Percentiles rank a stretch among this genome's conserved stretches.
Evolutionary conservation across 1,140 invertebrate species (phyloP).

Genomic region (Zaprionus nigranus): DNA sequence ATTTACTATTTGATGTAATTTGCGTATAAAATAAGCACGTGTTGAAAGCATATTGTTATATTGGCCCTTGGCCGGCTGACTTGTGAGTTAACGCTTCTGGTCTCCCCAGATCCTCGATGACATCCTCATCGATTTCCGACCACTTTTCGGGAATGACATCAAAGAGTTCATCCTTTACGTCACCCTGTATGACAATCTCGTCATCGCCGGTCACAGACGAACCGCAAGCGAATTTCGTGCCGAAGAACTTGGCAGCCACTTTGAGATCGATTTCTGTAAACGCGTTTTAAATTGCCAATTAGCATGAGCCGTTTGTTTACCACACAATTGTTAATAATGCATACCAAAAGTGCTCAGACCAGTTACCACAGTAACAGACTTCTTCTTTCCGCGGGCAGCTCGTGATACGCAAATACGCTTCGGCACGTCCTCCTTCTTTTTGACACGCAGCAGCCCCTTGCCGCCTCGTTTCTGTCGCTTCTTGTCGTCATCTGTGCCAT

Average conservation of each 20-base stretch:
- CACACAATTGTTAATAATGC: constrained; percentile 8
- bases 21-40: constrained; percentile 63
- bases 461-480: constrained; percentile 96
- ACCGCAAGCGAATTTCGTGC: constrained; percentile 98
- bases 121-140: constrained; percentile 88
- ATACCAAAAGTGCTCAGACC: constrained; percentile 95
- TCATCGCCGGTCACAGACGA: constrained; percentile 99
- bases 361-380: constrained; percentile 97
- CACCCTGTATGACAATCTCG: constrained; percentile 99
- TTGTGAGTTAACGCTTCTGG: constrained; percentile 87
- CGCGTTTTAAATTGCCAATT: background rate
- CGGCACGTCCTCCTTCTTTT: constrained; percentile 94
- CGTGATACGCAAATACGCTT: constrained; percentile 96
- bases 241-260: constrained; percentile 99
- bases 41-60: constrained; percentile 35
- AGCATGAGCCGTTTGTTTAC: background rate
- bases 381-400: constrained; percentile 98
- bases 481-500: constrained; percentile 93
- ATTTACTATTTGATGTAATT: constrained; percentile 57
- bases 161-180: constrained; percentile 98
- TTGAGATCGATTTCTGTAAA: constrained; percentile 97
- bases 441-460: constrained; percentile 94
- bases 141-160: constrained; percentile 99
- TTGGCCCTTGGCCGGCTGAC: constrained; percentile 28
- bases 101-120: constrained; percentile 90